phyloP scores from a whole-genome alignment of 1,140 invertebrate species.

The Euglossa dilemma region DNA sequence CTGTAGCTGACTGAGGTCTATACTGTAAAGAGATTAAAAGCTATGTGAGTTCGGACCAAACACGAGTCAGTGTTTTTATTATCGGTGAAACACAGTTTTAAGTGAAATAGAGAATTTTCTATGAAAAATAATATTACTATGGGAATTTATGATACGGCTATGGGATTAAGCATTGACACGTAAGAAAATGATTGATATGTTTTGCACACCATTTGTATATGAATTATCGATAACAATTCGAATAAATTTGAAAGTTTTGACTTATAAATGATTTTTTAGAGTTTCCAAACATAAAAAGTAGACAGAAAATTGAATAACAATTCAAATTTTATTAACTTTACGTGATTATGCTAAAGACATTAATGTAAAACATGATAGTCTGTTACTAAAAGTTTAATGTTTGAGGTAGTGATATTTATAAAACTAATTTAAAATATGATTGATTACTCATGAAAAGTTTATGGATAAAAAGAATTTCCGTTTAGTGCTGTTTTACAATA shows the following conservation, averaged over 20 bases:
- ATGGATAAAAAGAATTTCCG: background rate
- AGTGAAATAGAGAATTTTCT: conserved; percentile 31
- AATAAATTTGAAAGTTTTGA: background rate
- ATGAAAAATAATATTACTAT: conserved; percentile 3
- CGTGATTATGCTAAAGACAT: background rate
- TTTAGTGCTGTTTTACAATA: background rate
- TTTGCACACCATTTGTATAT: conserved; percentile 19
- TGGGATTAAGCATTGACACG: conserved; percentile 45
- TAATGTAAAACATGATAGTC: background rate
- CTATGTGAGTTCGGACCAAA: conserved; percentile 52
- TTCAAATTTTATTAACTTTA: conserved; percentile 3
- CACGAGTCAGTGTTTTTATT: conserved; percentile 43
- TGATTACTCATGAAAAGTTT: too few species aligned
- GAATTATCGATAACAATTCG: background rate
- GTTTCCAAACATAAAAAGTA: too few species aligned
- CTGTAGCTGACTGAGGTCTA: conserved; percentile 59
- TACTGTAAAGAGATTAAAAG: conserved; percentile 56
- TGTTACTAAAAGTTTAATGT: background rate
- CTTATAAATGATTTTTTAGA: background rate
- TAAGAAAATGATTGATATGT: conserved; percentile 46
- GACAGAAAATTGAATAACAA: background rate
- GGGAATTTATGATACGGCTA: conserved; percentile 23
- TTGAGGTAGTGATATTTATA: background rate
- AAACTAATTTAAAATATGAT: conserved; percentile 2
- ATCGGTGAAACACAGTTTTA: conserved; percentile 8